Conservation (phyloP, 2,888 invertebrate genomes). For the Entomobrya multifasciata region DNA sequence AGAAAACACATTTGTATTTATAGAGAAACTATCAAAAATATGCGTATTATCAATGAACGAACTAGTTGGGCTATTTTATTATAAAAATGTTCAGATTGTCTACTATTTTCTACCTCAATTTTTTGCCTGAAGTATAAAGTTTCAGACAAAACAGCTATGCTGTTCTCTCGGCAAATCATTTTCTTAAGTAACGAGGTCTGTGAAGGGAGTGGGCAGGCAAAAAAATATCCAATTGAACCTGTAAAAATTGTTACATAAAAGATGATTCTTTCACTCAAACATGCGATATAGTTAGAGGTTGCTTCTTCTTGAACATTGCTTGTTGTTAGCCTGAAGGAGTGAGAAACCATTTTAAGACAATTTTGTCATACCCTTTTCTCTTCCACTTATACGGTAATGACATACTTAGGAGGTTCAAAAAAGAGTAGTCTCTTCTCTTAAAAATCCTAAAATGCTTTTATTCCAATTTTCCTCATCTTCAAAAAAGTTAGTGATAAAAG, state of each 20-base stretch:
- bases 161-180: neutral
- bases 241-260: slow-evolving; percentile 49
- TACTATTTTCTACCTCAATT: neutral
- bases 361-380: slow-evolving; percentile 72
- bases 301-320: slow-evolving; percentile 41
- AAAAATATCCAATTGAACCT: slow-evolving; percentile 53
- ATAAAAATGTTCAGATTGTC: slow-evolving; percentile 1
- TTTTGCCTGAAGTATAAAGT: neutral
- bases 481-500: slow-evolving; percentile 67
- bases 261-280: slow-evolving; percentile 42
- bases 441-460: slow-evolving; percentile 79
- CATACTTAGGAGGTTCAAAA: slow-evolving; percentile 69
- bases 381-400: slow-evolving; percentile 74
- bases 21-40: slow-evolving; percentile 12
- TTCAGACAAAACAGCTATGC: slow-evolving; percentile 15
- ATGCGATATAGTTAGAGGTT: neutral
- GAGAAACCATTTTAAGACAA: slow-evolving; percentile 72
- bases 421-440: slow-evolving; percentile 63
- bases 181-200: slow-evolving; percentile 11
- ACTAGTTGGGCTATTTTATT: neutral
- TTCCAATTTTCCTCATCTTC: slow-evolving; percentile 79
- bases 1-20: no score
- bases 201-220: slow-evolving; percentile 22
- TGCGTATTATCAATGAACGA: slow-evolving; percentile 17
- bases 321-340: slow-evolving; percentile 56